These are phyloP conservation scores for Timandra comae DNA, from an alignment of 2,888 invertebrate genomes.

Conservation along the genomic window DNA sequence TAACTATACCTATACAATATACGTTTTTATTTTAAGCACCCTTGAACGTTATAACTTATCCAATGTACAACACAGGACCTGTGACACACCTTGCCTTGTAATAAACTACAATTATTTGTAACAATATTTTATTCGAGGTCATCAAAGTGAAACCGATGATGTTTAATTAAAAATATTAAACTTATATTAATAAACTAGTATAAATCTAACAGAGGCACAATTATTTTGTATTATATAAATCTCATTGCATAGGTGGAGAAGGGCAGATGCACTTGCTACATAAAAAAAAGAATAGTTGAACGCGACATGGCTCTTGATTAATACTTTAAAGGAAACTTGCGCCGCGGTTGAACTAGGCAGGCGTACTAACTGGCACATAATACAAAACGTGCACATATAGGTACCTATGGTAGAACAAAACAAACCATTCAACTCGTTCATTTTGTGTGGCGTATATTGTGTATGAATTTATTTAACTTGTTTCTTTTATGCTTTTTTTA, in stretches of 20 bases:
- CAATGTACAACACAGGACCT: slow-evolving; percentile 21
- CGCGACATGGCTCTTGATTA: slow-evolving; percentile 55
- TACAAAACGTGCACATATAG: slow-evolving; percentile 19
- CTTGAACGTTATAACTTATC: slow-evolving; percentile 15
- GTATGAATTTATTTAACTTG: no score
- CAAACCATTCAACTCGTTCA: slow-evolving; percentile 1
- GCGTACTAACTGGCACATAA: slow-evolving; percentile 17
- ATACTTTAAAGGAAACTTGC: slow-evolving; percentile 66
- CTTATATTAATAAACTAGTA: no score
- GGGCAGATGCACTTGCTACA: slow-evolving; percentile 51
- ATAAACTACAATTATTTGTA: neutral
- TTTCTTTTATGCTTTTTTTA: no score
- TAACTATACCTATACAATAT: slow-evolving; percentile 29
- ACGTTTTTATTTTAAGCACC: slow-evolving; percentile 18
- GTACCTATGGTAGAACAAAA: slow-evolving; percentile 7
- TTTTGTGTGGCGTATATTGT: no score
- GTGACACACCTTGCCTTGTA: slow-evolving; percentile 12
- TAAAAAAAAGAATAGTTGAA: slow-evolving; percentile 41
- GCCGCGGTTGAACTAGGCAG: slow-evolving; percentile 39
- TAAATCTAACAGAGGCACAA: no score
- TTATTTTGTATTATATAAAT: no score
- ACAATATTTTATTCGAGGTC: slow-evolving; percentile 1
- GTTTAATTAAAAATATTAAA: no score
- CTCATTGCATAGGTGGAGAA: slow-evolving; percentile 29
- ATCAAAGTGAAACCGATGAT: neutral